Percentiles rank a stretch among this genome's conserved stretches.
Evolutionary conservation across 2,113 vertebrate species (phyloP).

Genomic region (Xerus inauris): DNA sequence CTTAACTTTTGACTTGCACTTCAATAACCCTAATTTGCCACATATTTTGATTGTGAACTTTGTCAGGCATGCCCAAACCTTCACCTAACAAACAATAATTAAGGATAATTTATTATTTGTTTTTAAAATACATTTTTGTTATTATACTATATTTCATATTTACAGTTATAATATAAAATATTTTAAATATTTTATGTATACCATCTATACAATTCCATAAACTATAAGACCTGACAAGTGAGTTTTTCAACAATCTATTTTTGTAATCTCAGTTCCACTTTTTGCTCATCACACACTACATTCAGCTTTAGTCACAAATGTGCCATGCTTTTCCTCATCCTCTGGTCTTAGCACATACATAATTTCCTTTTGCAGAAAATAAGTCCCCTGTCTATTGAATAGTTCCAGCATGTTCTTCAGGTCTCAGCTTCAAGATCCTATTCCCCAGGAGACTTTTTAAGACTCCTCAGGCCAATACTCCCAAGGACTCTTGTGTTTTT

Average conservation of each 20-base stretch:
- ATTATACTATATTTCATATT: not conserved
- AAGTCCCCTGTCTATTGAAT: not conserved
- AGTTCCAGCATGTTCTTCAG: not conserved
- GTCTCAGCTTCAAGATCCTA: not conserved
- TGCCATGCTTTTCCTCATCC: not conserved
- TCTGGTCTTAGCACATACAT: not conserved
- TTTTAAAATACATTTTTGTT: not conserved
- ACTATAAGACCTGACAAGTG: not conserved
- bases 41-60: not conserved
- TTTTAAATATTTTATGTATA: not conserved
- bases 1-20: not conserved
- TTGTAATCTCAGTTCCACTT: not conserved
- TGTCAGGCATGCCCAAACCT: not conserved
- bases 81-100: not conserved
- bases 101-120: not conserved
- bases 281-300: not conserved
- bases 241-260: not conserved
- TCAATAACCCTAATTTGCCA: not conserved
- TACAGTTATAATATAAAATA: too few species aligned
- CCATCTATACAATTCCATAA: not conserved
- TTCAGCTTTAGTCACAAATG: not conserved
- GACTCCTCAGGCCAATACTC: not conserved
- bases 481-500: not conserved
- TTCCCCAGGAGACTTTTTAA: not conserved
- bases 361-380: not conserved